Percentiles rank a stretch among this genome's conserved stretches.
Conservation (phyloP, 2,113 vertebrate genomes). For the Collichthys lucidus region DNA sequence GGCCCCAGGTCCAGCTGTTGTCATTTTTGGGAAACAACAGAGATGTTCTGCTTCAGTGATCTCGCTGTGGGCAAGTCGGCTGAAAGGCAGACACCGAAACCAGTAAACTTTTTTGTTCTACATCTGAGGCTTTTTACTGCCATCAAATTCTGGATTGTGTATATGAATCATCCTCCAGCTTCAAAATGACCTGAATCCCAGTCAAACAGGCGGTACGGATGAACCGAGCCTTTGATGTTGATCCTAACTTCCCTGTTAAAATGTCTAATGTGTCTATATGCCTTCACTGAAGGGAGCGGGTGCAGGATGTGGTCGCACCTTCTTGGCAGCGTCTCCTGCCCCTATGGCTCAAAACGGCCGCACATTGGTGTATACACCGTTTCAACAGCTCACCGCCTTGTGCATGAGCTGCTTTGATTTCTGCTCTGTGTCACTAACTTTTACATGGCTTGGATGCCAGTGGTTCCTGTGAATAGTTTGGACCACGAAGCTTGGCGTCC, state of each 20-base stretch:
- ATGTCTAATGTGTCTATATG: constrained; percentile 49
- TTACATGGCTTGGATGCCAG: constrained; percentile 48
- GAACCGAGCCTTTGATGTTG: constrained; percentile 63
- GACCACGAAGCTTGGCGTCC: constrained; percentile 28
- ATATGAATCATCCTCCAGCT: constrained; percentile 46
- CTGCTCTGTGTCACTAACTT: constrained; percentile 52
- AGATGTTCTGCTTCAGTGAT: constrained; percentile 4
- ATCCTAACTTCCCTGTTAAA: constrained; percentile 40
- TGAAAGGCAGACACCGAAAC: constrained; percentile 11
- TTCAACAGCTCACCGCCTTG: constrained; percentile 61
- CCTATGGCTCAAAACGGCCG: constrained; percentile 41
- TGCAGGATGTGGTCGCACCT: constrained; percentile 77
- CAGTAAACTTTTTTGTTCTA: constrained; percentile 37
- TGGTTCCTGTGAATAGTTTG: constrained; percentile 60
- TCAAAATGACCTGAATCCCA: constrained; percentile 48
- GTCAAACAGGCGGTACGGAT: constrained; percentile 19
- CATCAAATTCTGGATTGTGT: constrained; percentile 41
- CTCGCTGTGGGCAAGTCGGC: neutral
- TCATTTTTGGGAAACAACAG: constrained; percentile 7
- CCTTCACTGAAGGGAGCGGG: constrained; percentile 46
- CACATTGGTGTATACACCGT: constrained; percentile 38
- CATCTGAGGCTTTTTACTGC: constrained; percentile 34
- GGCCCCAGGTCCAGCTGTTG: constrained; percentile 6
- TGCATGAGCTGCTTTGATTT: constrained; percentile 62
- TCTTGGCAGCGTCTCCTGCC: constrained; percentile 61